Base-by-base conservation (phyloP, 2,113 vertebrate species). In the Charina bottae region DNA sequence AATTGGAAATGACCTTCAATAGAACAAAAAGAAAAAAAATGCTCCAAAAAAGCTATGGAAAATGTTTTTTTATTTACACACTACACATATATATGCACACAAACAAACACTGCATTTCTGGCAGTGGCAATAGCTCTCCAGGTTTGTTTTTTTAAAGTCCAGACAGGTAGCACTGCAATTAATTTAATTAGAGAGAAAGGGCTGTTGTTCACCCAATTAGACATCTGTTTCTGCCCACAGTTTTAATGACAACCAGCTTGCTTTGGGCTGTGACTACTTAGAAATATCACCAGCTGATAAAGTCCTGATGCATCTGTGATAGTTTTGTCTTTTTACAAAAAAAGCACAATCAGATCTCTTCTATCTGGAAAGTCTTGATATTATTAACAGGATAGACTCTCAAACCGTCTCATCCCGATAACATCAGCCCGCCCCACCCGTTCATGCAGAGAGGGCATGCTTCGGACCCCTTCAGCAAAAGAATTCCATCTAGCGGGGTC, bases 171-270 rank as follows among this genome's bases (percentile, higher is more conserved):
- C 92, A 42, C 19, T 89, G 90, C 91, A 93, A 93, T 95, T 95
- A 95, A 90, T 96, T 93, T 95, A 95, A 95, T 96, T 93, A 94
- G 91, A 90, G 0, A 13, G 90, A 0, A 0, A 89, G 58, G 91
- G 92, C 84, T 94, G 92, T 94, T 95, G 93, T 96, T 96, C 92
- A 95, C 93, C 93, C 96, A 95, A 93, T 96, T 96, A 96, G 92
- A 92, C 94, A 90, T 87, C 88, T 96, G 89, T 91, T 94, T 94
- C 92, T 33, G 68, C 92, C 95, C 86, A 90, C 90, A 60, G 94
- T 96, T 95, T 95, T 93, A 95, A 85, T 93, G 94, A 95, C 93
- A 96, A 90, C 84, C 84, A 90, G 88, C 92, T 23, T 93, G 89
- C 95, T 94, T 13, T 87, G 26, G 91, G 85, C 91, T 91, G 0